Percentiles rank a stretch among this genome's conserved stretches.
Evolutionary conservation across 2,797 vertebrate genomes (phyloP).

Genomic region (Decapterus maruadsi): DNA sequence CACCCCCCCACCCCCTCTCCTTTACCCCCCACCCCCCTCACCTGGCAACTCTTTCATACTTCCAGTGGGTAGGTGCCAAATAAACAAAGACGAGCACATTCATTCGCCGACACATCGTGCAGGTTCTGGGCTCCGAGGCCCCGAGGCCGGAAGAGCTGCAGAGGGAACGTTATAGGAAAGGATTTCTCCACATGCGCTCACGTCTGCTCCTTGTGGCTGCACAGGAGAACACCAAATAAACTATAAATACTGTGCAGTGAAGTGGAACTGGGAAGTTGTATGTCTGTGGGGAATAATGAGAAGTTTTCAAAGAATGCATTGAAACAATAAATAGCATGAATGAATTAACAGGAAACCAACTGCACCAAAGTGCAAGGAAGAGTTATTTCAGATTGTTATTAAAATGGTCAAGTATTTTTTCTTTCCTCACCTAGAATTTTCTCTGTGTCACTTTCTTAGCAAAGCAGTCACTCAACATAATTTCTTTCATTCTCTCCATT

Average conservation of each 20-base stretch:
- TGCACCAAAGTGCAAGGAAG: slow-evolving; percentile 15
- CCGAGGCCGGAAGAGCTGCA: slow-evolving; percentile 8
- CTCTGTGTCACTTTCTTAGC: slow-evolving; percentile 63
- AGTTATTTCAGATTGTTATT: slow-evolving; percentile 41
- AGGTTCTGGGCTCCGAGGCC: slow-evolving; percentile 5
- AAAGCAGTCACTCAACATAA: slow-evolving; percentile 69
- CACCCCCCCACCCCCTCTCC: slow-evolving; percentile 7
- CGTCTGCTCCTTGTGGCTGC: slow-evolving; percentile 61
- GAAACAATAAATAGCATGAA: background rate
- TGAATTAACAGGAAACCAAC: background rate
- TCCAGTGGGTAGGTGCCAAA: slow-evolving; percentile 70
- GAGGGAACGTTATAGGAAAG: background rate
- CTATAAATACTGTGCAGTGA: background rate
- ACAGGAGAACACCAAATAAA: background rate
- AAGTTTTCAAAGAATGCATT: slow-evolving; percentile 5
- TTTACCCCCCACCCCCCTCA: slow-evolving; percentile 47
- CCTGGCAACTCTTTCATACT: slow-evolving; percentile 75
- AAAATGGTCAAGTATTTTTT: slow-evolving; percentile 29
- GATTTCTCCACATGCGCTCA: slow-evolving; percentile 26
- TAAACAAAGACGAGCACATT: slow-evolving; percentile 67
- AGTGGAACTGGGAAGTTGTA: background rate
- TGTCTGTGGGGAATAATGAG: slow-evolving; percentile 1
- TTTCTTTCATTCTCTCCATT: slow-evolving; percentile 80
- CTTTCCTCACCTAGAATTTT: slow-evolving; percentile 39
- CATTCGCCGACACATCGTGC: slow-evolving; percentile 38